phyloP scores from a whole-genome alignment of 1,140 invertebrate genomes.

The Pseudomyrmex pallidus region DNA sequence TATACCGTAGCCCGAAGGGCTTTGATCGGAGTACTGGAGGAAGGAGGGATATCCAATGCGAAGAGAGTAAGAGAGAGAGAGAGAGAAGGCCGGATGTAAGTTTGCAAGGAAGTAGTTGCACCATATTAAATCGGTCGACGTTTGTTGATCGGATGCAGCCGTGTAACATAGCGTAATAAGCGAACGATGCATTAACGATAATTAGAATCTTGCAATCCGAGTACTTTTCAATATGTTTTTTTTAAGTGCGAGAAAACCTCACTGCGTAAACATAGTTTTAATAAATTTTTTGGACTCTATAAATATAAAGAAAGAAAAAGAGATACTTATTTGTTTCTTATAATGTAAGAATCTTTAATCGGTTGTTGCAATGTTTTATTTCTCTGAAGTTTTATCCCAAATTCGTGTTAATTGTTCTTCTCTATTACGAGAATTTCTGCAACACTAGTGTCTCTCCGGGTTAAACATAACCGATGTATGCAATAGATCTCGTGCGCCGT shows the following conservation, averaged over 20 bases:
- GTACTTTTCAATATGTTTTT: background rate
- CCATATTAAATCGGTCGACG: slow-evolving; percentile 45
- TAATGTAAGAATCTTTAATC: background rate
- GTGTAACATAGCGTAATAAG: background rate
- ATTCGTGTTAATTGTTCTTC: slow-evolving; percentile 25
- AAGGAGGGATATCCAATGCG: slow-evolving; percentile 46
- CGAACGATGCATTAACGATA: background rate
- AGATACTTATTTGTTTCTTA: background rate
- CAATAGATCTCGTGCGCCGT: background rate
- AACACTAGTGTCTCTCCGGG: slow-evolving; percentile 4
- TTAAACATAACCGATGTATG: background rate
- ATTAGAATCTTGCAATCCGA: background rate
- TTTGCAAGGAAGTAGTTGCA: slow-evolving; percentile 53
- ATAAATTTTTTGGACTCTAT: no score
- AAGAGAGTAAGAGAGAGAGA: slow-evolving; percentile 2
- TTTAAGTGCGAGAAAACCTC: background rate
- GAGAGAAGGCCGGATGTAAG: slow-evolving; percentile 29
- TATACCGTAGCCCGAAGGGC: slow-evolving; percentile 67
- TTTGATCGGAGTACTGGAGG: slow-evolving; percentile 72
- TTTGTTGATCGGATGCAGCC: background rate
- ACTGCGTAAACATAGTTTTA: no score
- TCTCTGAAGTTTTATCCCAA: background rate
- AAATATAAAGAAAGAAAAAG: no score
- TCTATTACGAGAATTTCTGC: slow-evolving; percentile 6
- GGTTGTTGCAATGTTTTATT: background rate